Evolutionary conservation across 2,888 invertebrate genomes (phyloP).

Genomic region (Xestoiulus laeticollis): DNA sequence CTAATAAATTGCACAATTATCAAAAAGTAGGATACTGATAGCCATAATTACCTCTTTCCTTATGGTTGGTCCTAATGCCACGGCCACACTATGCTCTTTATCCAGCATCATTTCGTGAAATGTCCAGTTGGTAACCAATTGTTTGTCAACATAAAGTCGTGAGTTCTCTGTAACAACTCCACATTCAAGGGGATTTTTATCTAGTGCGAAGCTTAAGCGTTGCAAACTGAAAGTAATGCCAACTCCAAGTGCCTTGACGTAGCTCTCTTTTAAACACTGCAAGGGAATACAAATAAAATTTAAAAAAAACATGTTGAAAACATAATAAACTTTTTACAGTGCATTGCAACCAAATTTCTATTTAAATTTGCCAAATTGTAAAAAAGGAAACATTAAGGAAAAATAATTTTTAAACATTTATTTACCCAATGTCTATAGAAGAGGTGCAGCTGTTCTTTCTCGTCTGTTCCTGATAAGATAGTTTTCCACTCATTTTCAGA

Average conservation of each 20-base stretch:
- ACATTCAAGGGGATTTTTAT: constrained; percentile 66
- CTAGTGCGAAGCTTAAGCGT: constrained; percentile 78
- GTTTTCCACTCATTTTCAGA: constrained; percentile 81
- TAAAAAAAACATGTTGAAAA: background rate
- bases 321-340: no score
- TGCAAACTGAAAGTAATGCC: constrained; percentile 82
- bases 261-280: constrained; percentile 90
- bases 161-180: constrained; percentile 69
- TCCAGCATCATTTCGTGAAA: constrained; percentile 87
- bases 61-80: constrained; percentile 19
- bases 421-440: constrained; percentile 83
- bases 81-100: constrained; percentile 77
- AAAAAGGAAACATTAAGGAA: no score
- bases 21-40: no score
- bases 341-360: no score
- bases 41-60: background rate
- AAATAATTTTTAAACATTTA: background rate
- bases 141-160: constrained; percentile 71
- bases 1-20: no score
- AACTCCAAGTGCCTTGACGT: constrained; percentile 88
- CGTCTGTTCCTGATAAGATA: constrained; percentile 71
- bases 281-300: constrained; percentile 55
- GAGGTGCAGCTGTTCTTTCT: constrained; percentile 75
- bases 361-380: no score
- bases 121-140: constrained; percentile 72